phyloP scores from a whole-genome alignment of 2,888 invertebrate species.

The Eupelmus urozonus region DNA sequence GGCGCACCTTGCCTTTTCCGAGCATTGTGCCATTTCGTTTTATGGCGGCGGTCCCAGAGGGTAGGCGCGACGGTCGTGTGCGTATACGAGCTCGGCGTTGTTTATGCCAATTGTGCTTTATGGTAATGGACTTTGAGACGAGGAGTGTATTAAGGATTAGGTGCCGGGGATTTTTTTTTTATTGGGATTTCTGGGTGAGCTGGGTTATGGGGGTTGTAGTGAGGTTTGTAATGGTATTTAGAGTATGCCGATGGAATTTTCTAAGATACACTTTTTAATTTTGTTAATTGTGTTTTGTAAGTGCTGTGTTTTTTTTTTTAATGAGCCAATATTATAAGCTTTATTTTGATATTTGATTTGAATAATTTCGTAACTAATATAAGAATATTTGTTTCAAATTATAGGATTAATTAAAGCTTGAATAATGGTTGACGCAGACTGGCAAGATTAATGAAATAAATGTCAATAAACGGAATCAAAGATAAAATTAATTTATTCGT shows the following conservation, averaged over 20 bases:
- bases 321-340: too few relatives aligned
- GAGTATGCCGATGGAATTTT: too few relatives aligned
- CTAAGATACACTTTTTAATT: not conserved
- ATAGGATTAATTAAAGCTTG: not conserved
- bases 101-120: conserved; percentile 29
- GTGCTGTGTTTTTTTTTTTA: too few relatives aligned
- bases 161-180: too few relatives aligned
- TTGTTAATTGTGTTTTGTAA: too few relatives aligned
- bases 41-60: conserved; percentile 11
- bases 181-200: too few relatives aligned
- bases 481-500: conserved; percentile 22
- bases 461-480: not conserved
- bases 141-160: not conserved
- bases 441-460: conserved; percentile 8
- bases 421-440: not conserved
- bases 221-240: too few relatives aligned
- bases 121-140: conserved; percentile 21
- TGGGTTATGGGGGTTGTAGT: too few relatives aligned
- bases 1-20: conserved; percentile 24
- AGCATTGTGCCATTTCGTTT: conserved; percentile 14
- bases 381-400: not conserved
- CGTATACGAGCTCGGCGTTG: too few relatives aligned
- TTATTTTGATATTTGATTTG: not conserved
- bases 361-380: not conserved
- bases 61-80: not conserved